These are phyloP conservation scores for Heteromyza rotundicornis DNA, from an alignment of 2,888 invertebrate species.

Conservation along the genomic window DNA sequence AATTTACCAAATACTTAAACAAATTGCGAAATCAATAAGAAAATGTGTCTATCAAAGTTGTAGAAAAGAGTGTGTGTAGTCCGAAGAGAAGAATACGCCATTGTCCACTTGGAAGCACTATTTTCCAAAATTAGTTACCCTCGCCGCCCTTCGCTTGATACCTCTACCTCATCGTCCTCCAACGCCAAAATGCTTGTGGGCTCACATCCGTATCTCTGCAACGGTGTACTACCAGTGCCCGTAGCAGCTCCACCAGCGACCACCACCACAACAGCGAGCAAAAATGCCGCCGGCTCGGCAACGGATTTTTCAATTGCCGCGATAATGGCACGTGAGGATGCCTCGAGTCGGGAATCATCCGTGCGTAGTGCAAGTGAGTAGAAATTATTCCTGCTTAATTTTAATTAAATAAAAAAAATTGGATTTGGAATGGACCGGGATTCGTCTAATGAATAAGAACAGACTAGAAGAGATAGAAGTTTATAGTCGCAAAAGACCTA, in stretches of 20 bases:
- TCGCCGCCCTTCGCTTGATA: neutral
- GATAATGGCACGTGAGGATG: conserved; percentile 80
- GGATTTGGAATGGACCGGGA: neutral
- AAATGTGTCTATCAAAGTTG: too few relatives aligned
- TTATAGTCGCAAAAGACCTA: neutral
- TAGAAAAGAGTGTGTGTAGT: too few relatives aligned
- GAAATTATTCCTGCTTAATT: too few relatives aligned
- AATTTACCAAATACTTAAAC: neutral
- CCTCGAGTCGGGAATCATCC: conserved; percentile 57
- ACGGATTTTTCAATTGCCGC: conserved; percentile 95
- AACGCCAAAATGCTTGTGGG: conserved; percentile 52
- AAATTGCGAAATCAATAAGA: neutral
- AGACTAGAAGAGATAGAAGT: too few relatives aligned
- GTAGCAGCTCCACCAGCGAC: conserved; percentile 35
- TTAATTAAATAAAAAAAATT: neutral
- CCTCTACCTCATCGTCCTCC: neutral
- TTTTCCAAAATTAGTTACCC: conserved; percentile 10
- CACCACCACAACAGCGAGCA: conserved; percentile 46
- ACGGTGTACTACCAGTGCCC: conserved; percentile 44
- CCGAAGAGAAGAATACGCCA: too few relatives aligned
- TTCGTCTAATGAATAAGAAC: too few relatives aligned
- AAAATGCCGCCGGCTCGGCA: conserved; percentile 65
- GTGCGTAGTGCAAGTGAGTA: conserved; percentile 59
- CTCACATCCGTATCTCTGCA: conserved; percentile 57
- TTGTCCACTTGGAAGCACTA: too few relatives aligned